Evolutionary conservation across 2,888 invertebrate species (phyloP), one percentile per base, ranked within the genome.

Genomic region (Drosophila antonietae): DNA sequence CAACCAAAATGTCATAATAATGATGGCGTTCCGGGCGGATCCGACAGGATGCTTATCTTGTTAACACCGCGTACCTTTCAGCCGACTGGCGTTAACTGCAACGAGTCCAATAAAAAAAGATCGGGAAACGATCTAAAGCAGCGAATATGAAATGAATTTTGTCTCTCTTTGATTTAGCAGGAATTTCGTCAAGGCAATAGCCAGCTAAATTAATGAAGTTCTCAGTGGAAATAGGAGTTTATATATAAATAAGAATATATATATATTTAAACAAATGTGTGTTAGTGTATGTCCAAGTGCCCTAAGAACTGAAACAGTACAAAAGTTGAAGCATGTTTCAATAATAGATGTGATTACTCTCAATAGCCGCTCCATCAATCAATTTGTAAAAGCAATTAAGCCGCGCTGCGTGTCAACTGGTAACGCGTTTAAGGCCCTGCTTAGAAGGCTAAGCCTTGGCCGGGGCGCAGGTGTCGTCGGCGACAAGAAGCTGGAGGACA

Each of bases 1-100:
- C 87, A 85, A 88, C 73, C 80, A 77, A 85, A 89, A 90, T 90
- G 90, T 89, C 89, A 90, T 88, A 87, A 89, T 89, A 90, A 90
- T 90, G 90, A 89, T 90, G 91, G 90, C 91, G 91, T 89, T 71
- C 68, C 75, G 58, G 60, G 44, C 68, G 65, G 65, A 31, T 60
- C 7, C 62, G 56, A 68, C 80, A 90, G 84, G 81, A 86, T 80
- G 79, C 78, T 85, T 82, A 90, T 83, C 86, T 81, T 80, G 81
- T 88, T 85, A 85, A 89, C 83, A 74, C 81, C 68, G 71, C 52
- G 18, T 20, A 69, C 68, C 63, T 59, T 72, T 69, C 78, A 67
- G 63, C 39, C 39, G 15, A 3, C 52, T 37, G 52, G 52, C 52
- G 52, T 53, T 20, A 52, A 52, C 52, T 52, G 52, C 37, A 20